These are phyloP conservation scores for Cricetomys ansorgei DNA, from an alignment of 2,113 vertebrate species.

Conservation along the genomic window DNA sequence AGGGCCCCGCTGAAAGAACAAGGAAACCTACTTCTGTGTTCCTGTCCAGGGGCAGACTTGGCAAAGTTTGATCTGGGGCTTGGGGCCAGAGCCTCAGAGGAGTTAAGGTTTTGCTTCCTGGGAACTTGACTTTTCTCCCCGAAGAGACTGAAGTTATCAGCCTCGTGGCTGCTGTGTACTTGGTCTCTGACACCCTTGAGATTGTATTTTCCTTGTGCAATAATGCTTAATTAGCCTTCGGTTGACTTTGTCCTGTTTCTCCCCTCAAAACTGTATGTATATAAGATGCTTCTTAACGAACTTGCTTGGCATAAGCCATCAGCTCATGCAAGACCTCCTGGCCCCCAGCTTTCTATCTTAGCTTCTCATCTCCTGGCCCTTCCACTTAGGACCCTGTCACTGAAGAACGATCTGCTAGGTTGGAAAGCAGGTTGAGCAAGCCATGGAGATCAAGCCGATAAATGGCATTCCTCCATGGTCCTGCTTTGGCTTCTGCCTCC, in stretches of 20 bases:
- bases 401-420: not conserved
- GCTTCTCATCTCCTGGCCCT: not conserved
- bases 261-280: not conserved
- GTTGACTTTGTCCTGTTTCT: not conserved
- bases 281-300: not conserved
- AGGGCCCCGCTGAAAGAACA: not conserved
- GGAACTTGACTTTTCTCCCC: not conserved
- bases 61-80: not conserved
- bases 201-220: not conserved
- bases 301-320: too few relatives aligned
- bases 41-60: not conserved
- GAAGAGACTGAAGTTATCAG: not conserved
- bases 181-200: not conserved
- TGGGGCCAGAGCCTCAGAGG: not conserved
- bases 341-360: not conserved
- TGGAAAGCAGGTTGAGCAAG: not conserved
- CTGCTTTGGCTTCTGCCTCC: not conserved
- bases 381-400: not conserved
- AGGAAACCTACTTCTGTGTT: not conserved
- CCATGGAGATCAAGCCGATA: too few relatives aligned
- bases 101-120: not conserved
- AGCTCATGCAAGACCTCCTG: not conserved
- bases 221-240: not conserved
- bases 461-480: not conserved
- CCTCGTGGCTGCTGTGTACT: not conserved